Conservation (phyloP, 2,113 vertebrate species). For the Hippotragus niger region DNA sequence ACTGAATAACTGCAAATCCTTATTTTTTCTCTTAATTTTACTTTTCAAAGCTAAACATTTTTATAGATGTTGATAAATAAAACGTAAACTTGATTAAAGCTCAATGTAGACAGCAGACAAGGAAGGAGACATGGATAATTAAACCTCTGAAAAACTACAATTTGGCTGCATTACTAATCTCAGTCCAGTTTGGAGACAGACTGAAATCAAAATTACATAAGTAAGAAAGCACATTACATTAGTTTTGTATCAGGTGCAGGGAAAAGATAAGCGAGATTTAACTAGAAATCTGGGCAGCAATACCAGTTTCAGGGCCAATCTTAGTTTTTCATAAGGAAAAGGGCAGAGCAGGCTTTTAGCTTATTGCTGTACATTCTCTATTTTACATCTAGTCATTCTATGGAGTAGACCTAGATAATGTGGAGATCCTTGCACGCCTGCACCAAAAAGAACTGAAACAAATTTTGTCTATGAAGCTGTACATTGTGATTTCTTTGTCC, state of each 20-base stretch:
- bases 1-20: not conserved
- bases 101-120: not conserved
- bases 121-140: not conserved
- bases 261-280: not conserved
- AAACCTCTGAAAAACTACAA: not conserved
- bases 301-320: not conserved
- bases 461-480: not conserved
- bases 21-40: not conserved
- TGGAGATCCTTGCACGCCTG: not conserved
- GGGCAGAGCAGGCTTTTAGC: not conserved
- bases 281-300: not conserved
- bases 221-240: not conserved
- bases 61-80: not conserved
- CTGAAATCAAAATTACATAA: not conserved
- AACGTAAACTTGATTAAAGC: not conserved
- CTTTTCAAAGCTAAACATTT: slow-evolving; percentile 26
- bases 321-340: not conserved
- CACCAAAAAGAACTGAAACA: not conserved
- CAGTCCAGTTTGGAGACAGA: not conserved
- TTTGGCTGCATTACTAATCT: not conserved
- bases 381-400: not conserved
- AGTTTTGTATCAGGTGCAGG: not conserved
- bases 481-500: not conserved
- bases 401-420: fast-evolving
- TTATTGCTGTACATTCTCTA: not conserved